Evolutionary conservation across 2,888 invertebrate species (phyloP).

Genomic region (Phytoseiulus persimilis): DNA sequence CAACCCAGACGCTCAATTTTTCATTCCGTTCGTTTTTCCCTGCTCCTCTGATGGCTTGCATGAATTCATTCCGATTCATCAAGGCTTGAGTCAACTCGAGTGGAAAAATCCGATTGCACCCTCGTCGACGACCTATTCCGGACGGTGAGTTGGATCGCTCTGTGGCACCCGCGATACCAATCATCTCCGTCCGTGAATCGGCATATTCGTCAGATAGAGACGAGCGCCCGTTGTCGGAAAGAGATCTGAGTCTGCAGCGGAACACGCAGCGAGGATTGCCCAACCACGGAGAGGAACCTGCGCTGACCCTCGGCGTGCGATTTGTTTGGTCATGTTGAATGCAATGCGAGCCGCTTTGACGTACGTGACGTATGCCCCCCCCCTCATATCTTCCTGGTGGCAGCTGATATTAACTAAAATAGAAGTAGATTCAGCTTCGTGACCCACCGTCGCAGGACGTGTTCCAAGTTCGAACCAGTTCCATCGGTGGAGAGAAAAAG

Average conservation of each 20-base stretch:
- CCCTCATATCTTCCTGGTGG: neutral
- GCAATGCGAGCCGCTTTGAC: neutral
- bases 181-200: too few species aligned
- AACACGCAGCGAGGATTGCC: neutral
- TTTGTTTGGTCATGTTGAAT: neutral
- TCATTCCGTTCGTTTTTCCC: neutral
- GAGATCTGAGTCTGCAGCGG: too few species aligned
- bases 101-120: neutral
- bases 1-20: neutral
- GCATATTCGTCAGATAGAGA: too few species aligned
- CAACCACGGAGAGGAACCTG: neutral
- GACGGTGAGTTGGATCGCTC: neutral
- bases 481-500: neutral
- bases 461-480: neutral
- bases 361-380: neutral
- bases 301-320: neutral
- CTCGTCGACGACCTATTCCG: neutral
- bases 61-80: neutral
- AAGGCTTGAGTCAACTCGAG: neutral
- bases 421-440: neutral
- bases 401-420: neutral
- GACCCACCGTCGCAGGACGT: neutral
- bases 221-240: too few species aligned
- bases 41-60: neutral
- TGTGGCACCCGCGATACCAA: too few species aligned